phyloP scores from a whole-genome alignment of 2,797 vertebrate genomes.

The Aphelocoma californica region DNA sequence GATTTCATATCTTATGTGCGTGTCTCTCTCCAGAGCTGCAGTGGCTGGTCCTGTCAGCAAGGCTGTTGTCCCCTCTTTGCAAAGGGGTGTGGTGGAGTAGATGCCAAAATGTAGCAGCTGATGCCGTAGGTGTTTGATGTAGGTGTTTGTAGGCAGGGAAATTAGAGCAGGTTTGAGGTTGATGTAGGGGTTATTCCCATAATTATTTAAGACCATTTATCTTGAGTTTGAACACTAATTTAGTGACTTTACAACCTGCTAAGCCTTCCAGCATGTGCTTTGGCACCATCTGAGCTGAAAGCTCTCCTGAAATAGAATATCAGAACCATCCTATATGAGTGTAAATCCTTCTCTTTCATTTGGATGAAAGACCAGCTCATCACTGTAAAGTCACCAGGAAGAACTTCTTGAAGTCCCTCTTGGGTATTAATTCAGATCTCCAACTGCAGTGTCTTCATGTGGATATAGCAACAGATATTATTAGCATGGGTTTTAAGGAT shows the following conservation, averaged over 20 bases:
- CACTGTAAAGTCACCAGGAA: neutral
- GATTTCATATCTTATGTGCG: accelerated
- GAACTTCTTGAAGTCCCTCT: neutral
- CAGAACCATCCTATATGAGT: neutral
- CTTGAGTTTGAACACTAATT: neutral
- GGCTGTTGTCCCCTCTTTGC: neutral
- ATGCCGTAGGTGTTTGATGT: neutral
- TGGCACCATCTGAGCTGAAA: neutral
- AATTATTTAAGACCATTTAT: neutral
- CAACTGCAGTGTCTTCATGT: neutral
- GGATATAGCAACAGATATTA: neutral
- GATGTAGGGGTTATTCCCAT: neutral
- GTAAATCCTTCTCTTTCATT: neutral
- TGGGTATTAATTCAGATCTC: neutral
- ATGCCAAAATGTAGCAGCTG: neutral
- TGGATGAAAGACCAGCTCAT: neutral
- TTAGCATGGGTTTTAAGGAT: neutral
- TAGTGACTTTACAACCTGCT: neutral
- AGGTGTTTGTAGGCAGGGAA: neutral
- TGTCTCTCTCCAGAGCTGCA: neutral
- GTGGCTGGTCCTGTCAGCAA: neutral
- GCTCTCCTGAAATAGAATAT: neutral
- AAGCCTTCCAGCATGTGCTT: neutral
- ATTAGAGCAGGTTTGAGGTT: neutral
- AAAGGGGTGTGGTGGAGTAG: neutral